Percentiles rank a stretch among this genome's conserved stretches.
phyloP scores from a whole-genome alignment of 2,113 vertebrate genomes.

The Paramisgurnus dabryanus region DNA sequence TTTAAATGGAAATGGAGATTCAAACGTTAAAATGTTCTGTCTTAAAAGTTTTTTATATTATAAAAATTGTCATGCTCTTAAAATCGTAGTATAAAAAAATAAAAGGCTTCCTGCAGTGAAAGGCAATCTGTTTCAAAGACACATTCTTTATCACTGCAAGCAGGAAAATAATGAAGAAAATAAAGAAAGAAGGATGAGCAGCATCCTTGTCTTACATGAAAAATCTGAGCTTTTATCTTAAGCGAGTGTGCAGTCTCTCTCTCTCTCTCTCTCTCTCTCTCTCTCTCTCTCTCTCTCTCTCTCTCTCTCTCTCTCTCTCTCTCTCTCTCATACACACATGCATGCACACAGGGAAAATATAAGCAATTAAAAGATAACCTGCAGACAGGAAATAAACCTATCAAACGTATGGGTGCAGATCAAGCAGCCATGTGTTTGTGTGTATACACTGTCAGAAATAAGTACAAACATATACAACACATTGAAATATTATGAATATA shows the following conservation, averaged over 20 bases:
- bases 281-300: too few relatives aligned
- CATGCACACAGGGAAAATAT: not conserved
- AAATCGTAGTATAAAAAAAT: too few relatives aligned
- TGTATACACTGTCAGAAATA: too few relatives aligned
- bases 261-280: not conserved
- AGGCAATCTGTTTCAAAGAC: not conserved
- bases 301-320: not conserved
- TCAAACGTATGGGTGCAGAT: not conserved
- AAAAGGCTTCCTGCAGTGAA: not conserved
- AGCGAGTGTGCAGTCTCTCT: not conserved
- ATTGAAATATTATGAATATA: too few relatives aligned
- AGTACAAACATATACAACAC: too few relatives aligned
- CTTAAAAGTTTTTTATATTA: too few relatives aligned
- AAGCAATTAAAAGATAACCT: constrained; percentile 22
- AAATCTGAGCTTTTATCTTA: not conserved
- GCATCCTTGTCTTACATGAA: not conserved
- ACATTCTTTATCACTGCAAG: not conserved
- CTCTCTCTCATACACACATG: too few relatives aligned
- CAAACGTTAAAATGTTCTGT: not conserved
- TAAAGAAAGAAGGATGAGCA: not conserved
- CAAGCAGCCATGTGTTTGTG: not conserved
- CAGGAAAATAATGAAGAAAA: not conserved
- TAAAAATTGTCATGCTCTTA: too few relatives aligned
- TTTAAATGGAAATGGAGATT: not conserved
- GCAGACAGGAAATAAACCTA: not conserved